phyloP scores from a whole-genome alignment of 2,113 vertebrate species.

The Psettodes erumei region DNA sequence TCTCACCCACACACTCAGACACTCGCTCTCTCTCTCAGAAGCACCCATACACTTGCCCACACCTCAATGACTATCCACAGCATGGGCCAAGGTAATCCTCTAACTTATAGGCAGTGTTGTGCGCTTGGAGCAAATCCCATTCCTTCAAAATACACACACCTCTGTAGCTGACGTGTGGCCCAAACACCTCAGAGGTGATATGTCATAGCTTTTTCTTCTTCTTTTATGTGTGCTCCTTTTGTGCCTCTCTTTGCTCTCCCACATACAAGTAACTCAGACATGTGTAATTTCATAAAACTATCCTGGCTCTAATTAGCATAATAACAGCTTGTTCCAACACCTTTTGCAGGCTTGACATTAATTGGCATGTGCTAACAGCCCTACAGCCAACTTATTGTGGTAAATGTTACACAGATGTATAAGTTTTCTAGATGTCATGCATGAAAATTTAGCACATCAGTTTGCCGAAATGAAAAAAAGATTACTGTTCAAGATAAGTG shows the following conservation, averaged over 20 bases:
- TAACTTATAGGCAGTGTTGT: conserved; percentile 64
- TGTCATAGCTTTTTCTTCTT: conserved; percentile 8
- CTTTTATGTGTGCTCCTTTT: conserved; percentile 18
- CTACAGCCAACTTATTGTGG: neutral
- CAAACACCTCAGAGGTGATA: conserved; percentile 56
- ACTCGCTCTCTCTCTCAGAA: conserved; percentile 52
- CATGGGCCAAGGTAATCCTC: conserved; percentile 67
- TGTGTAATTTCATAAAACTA: neutral
- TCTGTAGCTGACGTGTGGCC: conserved; percentile 54
- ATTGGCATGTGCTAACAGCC: neutral
- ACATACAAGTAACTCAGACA: conserved; percentile 2
- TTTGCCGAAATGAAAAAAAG: neutral
- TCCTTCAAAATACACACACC: conserved; percentile 63
- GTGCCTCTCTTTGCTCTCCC: neutral
- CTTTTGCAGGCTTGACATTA: neutral
- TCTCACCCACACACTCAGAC: conserved; percentile 60
- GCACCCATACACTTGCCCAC: conserved; percentile 52
- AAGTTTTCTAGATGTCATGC: neutral
- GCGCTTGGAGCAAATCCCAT: conserved; percentile 60
- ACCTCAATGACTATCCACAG: conserved; percentile 53
- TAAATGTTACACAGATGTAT: neutral
- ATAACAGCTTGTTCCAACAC: neutral
- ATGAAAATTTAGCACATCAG: neutral
- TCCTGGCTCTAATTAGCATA: neutral
- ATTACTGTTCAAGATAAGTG: neutral